Evolutionary conservation across 92 coral and sea anemone species (phyloP), one percentile per base, ranked within the genome.

Genomic region (Siderastrea radians): DNA sequence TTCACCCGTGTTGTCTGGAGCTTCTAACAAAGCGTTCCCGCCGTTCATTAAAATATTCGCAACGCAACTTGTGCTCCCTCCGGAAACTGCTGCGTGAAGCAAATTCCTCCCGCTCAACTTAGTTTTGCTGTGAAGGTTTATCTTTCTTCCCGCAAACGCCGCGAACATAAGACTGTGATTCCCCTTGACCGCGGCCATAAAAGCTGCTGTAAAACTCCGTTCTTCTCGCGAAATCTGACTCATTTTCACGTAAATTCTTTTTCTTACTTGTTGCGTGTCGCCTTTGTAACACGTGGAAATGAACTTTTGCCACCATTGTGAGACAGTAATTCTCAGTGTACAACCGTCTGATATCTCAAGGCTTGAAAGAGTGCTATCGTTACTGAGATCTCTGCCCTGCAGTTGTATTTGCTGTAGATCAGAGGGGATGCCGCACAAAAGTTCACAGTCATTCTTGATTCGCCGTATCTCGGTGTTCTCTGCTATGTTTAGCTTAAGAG

Each of bases 281-380:
- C 87, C 87, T 12, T 85, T 90, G 69, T 82, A 76, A 58, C 93
- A 92, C 63, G 96, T 85, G 61, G 80, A 75, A 70, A 95, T 78
- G 59, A 95, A 93, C 49, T 84, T 86, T 49, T 90, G 92, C 98
- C 98, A 95, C 89, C 91, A 92, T 38, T 88, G 94, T 7, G 88
- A 83, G 5, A 95, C 83, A 4, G 85, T 87, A 38, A 92, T 43
- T 60, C 67, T 85, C 45, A 92, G 49, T 4, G 89, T 76, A 50
- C 79, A 75, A 2, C 69, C 88, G 16, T 76, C 69, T 5, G 90
- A 12, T 48, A 89, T 74, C 17, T 63, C 62, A 4, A 75, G 72
- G n/a, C 57, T 66, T 47, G 75, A 49, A 7, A 85, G 43, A 7
- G 81, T 64, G 61, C 53, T 47, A 58, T 84, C 76, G 59, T 81